Base-by-base conservation (phyloP, 2,113 vertebrate genomes). In the Sinocyclocheilus maitianheensis region DNA sequence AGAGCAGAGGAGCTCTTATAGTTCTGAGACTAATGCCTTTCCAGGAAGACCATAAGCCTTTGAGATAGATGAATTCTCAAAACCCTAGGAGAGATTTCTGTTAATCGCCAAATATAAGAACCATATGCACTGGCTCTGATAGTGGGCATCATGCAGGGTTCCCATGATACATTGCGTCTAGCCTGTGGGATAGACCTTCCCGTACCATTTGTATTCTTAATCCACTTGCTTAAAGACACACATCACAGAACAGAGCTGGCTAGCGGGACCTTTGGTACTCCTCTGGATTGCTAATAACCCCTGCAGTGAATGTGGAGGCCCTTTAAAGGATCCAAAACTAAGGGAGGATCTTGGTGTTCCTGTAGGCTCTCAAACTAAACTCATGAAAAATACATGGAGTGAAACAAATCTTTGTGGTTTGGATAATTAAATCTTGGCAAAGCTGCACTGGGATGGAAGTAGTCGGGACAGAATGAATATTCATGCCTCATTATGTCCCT, bases 381-480 rank as follows among this genome's bases (percentile, higher is more conserved):
- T 92, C 88, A 93, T 93, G 90, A 91, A 91, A 93, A 92, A 91
- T 90, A 90, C 37, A 83, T 83, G 46, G 62, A 82, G 88, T 55
- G 60, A 90, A 94, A 91, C 90, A 87, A 91, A 87, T 87, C 58
- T 88, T 89, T 92, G 92, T 90, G 88, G 91, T 91, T 91, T 85
- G 88, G 91, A 85, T 93, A 89, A 94, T 94, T 94, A 93, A 94
- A 87, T 87, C 89, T 90, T 92, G 93, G 93, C 92, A 93, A 83
- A 89, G 87, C 85, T 60, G 30, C 30, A 18, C 74, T n/a, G 84
- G 87, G 82, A 12, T 9, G 11, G 75, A 51, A 85, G 65, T 51
- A 69, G 34, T 69, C 34, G 20, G 72, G 71, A 84, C 81, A 81
- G 71, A 86, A 90, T 88, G 83, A 87, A 90, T 75, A 89, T 83